These are phyloP conservation scores for Synanthedon tipuliformis DNA, from an alignment of 2,888 invertebrate genomes.

Conservation along the genomic window DNA sequence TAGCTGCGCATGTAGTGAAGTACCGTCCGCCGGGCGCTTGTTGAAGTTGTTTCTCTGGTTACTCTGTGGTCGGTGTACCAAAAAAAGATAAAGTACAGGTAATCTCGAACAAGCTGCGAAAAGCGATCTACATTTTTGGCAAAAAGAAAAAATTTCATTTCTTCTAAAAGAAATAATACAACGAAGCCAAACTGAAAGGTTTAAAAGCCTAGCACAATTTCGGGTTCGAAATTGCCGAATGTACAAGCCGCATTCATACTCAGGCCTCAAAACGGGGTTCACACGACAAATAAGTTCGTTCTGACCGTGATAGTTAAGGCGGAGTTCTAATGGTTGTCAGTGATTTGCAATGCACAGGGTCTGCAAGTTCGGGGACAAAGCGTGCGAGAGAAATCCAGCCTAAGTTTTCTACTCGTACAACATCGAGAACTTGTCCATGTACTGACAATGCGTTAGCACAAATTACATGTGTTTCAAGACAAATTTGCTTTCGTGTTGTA, in stretches of 20 bases:
- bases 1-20: too few relatives aligned
- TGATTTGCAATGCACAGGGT: background rate
- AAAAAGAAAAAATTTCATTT: too few relatives aligned
- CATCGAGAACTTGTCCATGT: too few relatives aligned
- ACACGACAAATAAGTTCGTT: background rate
- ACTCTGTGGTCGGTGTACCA: too few relatives aligned
- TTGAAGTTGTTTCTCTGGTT: too few relatives aligned
- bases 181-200: background rate
- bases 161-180: background rate
- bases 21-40: too few relatives aligned
- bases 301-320: background rate
- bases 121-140: too few relatives aligned
- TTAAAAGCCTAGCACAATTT: background rate
- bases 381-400: background rate
- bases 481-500: slow-evolving; percentile 1
- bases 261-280: background rate
- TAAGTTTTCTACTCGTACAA: background rate
- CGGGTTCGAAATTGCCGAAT: background rate
- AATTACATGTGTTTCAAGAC: slow-evolving; percentile 2
- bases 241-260: background rate
- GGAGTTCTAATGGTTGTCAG: background rate
- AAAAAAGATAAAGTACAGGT: too few relatives aligned
- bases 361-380: background rate
- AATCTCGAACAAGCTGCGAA: too few relatives aligned
- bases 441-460: too few relatives aligned